These are phyloP conservation scores for Threskiornis aethiopicus DNA, from an alignment of 2,797 vertebrate genomes.

Conservation along the genomic window DNA sequence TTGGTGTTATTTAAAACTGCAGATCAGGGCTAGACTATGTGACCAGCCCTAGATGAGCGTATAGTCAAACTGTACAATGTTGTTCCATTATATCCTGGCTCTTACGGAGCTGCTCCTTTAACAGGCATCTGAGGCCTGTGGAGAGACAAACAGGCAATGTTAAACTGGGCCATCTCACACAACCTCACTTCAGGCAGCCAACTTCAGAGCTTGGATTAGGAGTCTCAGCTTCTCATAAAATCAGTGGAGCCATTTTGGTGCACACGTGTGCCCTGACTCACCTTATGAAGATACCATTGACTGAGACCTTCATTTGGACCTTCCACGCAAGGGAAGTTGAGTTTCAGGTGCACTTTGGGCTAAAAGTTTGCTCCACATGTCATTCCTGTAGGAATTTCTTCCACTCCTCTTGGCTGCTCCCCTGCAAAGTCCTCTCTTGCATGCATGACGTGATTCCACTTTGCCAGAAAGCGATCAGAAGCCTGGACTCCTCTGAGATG, in stretches of 20 bases:
- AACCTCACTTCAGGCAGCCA: not conserved
- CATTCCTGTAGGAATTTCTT: not conserved
- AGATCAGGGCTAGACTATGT: not conserved
- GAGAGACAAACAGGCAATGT: not conserved
- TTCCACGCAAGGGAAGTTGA: not conserved
- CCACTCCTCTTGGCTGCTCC: not conserved
- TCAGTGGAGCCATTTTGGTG: not conserved
- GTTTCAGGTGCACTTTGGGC: not conserved
- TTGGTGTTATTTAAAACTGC: conserved; percentile 6
- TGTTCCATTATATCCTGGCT: not conserved
- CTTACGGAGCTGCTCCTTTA: not conserved
- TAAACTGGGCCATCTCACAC: not conserved
- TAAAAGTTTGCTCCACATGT: not conserved
- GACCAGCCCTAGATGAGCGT: not conserved
- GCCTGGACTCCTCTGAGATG: not conserved
- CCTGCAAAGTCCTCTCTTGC: not conserved
- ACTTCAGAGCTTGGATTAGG: not conserved
- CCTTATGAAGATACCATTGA: not conserved
- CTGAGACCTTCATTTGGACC: not conserved
- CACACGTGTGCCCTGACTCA: not conserved
- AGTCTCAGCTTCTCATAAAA: not conserved
- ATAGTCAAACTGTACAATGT: not conserved
- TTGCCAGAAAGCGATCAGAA: not conserved
- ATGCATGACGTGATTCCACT: not conserved
- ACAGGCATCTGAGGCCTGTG: not conserved